Base-by-base conservation (phyloP, 2,888 invertebrate genomes). In the Calliscelio sp. region DNA sequence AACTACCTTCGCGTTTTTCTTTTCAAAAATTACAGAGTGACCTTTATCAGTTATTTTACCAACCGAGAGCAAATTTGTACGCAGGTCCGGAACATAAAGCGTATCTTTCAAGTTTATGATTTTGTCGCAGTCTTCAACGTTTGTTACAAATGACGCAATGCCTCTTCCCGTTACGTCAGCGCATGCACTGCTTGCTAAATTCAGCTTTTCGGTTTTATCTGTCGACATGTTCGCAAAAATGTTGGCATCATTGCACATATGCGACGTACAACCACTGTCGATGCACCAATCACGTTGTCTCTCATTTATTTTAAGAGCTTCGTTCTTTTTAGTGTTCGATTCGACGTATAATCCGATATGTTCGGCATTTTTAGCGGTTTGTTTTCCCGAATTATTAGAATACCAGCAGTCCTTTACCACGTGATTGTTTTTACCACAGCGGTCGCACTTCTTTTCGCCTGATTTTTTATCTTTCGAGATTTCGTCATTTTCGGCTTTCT, bases 241-340 rank as follows among this genome's bases (percentile, higher is more conserved):
- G 24, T 77, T 20, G 7, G 73, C 20, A 32, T 81, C 65, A 4
- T 59, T 68, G 41, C 82, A 82, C 77, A 82, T 55, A 35, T 86
- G 84, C 7, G 85, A 78, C 7, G 85, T 79, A 35, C 77, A 82
- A 1, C 84, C 84, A n/a, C 49, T 49, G 11, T 49, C 49, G 20
- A 49, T 49, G 11, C 49, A 49, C 49, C 20, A 53, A 5, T 10
- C 41, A 10, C 44, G 22, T 11, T 35, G 16, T 20, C 38, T 46
- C 24, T 44, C 18, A 28, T 25, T 22, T 18, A 2, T n/a, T 18
- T 28, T 24, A 25, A 44, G 25, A 41, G 6, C 38, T 38, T 38
- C n/a, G n/a, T n/a, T n/a, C n/a, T n/a, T n/a, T n/a, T n/a, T n/a
- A n/a, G n/a, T n/a, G n/a, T n/a, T n/a, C n/a, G n/a, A n/a, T n/a